Percentiles rank a stretch among this genome's conserved stretches.
Evolutionary conservation across 92 coral and sea anemone species (phyloP).

Genomic region (Bergia sp.): DNA sequence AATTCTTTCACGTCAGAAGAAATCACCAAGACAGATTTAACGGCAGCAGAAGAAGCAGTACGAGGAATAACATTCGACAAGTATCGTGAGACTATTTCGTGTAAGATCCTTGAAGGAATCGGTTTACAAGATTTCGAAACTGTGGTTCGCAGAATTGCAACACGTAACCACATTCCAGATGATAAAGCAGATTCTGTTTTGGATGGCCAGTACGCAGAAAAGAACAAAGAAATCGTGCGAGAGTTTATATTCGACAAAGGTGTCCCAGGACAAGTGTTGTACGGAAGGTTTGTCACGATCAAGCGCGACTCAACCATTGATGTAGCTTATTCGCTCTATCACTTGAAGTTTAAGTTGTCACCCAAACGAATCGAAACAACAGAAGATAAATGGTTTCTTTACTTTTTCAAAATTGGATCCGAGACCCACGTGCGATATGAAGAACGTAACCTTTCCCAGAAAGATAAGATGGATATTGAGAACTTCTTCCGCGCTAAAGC

Average conservation of each 20-base stretch:
- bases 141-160: conserved; percentile 30
- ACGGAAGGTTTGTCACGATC: conserved; percentile 35
- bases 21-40: conserved; percentile 39
- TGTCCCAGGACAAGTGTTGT: conserved; percentile 39
- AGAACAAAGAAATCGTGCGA: conserved; percentile 17
- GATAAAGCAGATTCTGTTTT: conserved; percentile 12
- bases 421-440: conserved; percentile 21
- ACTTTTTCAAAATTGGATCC: conserved; percentile 16
- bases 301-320: conserved; percentile 50
- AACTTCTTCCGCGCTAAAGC: conserved; percentile 44
- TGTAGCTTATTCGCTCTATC: conserved; percentile 50
- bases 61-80: conserved; percentile 52
- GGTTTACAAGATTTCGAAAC: conserved; percentile 40
- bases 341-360: conserved; percentile 58
- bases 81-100: conserved; percentile 39
- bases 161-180: conserved; percentile 39
- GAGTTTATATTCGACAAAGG: conserved; percentile 50
- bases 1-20: conserved; percentile 23
- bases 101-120: conserved; percentile 47
- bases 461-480: conserved; percentile 32
- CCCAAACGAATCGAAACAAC: conserved; percentile 37
- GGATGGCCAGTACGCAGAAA: conserved; percentile 41
- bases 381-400: conserved; percentile 15
- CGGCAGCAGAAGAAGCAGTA: conserved; percentile 26
- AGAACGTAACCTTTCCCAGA: conserved; percentile 44